These are phyloP conservation scores for Corythoichthys haematopterus DNA, from an alignment of 2,113 vertebrate genomes.

Conservation along the genomic window DNA sequence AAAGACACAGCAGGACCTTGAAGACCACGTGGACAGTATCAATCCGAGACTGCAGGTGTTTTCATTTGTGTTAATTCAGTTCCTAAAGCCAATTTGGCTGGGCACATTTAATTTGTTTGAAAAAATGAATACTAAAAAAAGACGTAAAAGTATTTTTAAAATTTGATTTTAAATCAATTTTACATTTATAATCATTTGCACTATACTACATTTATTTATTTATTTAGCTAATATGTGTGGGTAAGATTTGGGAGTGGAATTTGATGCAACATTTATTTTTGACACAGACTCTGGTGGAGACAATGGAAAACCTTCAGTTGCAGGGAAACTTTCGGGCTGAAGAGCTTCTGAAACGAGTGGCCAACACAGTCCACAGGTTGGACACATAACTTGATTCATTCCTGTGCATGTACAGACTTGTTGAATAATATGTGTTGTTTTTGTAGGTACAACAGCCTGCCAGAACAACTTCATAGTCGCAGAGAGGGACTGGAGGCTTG, in stretches of 20 bases:
- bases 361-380: constrained; percentile 75
- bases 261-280: not conserved
- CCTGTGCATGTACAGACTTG: not conserved
- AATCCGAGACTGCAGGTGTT: constrained; percentile 58
- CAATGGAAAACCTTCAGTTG: constrained; percentile 65
- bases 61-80: not conserved
- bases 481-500: constrained; percentile 75
- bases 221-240: not conserved
- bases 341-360: constrained; percentile 74
- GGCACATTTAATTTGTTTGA: not conserved
- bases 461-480: constrained; percentile 70
- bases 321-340: constrained; percentile 77
- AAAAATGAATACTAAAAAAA: no score
- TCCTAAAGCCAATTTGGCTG: not conserved
- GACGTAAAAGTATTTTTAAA: no score
- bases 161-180: no score
- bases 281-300: constrained; percentile 67
- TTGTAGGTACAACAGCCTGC: constrained; percentile 74
- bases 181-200: no score
- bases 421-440: not conserved
- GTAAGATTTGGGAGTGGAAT: not conserved
- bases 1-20: constrained; percentile 75
- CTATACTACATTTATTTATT: no score
- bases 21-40: constrained; percentile 73
- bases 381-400: not conserved